Base-by-base conservation (phyloP, 1,140 invertebrate species). In the Sinella curviseta region DNA sequence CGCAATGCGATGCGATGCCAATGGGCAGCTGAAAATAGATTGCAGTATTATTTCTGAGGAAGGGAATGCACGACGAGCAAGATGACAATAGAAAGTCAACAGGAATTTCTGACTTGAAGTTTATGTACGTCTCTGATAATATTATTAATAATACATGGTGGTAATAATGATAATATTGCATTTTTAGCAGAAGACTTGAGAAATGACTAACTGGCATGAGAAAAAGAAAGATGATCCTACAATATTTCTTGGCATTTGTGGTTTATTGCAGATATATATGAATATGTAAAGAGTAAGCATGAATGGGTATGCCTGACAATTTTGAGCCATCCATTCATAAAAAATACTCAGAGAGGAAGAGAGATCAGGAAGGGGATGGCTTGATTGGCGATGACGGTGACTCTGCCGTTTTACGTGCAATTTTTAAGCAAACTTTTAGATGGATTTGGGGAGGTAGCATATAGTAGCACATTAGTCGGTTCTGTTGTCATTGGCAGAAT, bases 401-500 rank as follows among this genome's bases (percentile, higher is more conserved):
- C n/a, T n/a, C n/a, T n/a, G n/a, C n/a, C n/a, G n/a, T n/a, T n/a
- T n/a, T n/a, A n/a, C n/a, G n/a, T n/a, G n/a, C n/a, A n/a, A n/a
- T n/a, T n/a, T n/a, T n/a, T n/a, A n/a, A n/a, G n/a, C n/a, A n/a
- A n/a, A n/a, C n/a, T n/a, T n/a, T n/a, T n/a, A n/a, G n/a, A n/a
- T n/a, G n/a, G n/a, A n/a, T n/a, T n/a, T n/a, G n/a, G n/a, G n/a
- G n/a, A n/a, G n/a, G n/a, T n/a, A n/a, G n/a, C n/a, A n/a, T n/a
- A n/a, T n/a, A n/a, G n/a, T n/a, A n/a, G n/a, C n/a, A n/a, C n/a
- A n/a, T n/a, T n/a, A n/a, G n/a, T n/a, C n/a, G n/a, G n/a, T n/a
- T n/a, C n/a, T n/a, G n/a, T n/a, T n/a, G n/a, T n/a, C 55, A 60
- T 60, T 60, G 8, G 55, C 55, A 60, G 55, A 60, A 60, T 60